These are phyloP conservation scores for Cephalopachus bancanus DNA, from an alignment of 2,797 vertebrate genomes.

Conservation along the genomic window DNA sequence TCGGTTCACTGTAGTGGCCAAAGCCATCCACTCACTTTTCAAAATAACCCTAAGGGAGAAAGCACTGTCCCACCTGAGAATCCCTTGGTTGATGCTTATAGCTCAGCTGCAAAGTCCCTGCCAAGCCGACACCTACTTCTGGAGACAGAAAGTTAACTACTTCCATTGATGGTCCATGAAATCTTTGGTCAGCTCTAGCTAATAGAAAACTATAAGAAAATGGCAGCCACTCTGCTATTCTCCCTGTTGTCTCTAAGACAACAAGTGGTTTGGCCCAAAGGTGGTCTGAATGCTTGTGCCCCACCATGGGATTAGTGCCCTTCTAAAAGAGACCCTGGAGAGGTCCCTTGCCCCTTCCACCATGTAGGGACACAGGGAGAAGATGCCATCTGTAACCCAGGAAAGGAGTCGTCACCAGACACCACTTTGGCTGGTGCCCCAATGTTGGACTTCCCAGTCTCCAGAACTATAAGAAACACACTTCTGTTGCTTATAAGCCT, in stretches of 20 bases:
- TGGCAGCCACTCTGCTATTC: not conserved
- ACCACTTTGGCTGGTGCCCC: not conserved
- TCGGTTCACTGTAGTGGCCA: not conserved
- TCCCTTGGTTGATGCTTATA: not conserved
- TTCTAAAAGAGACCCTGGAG: not conserved
- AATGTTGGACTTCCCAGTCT: not conserved
- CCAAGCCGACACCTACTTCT: not conserved
- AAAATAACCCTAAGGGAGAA: not conserved
- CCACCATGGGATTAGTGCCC: not conserved
- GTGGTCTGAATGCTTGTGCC: not conserved
- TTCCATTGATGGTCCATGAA: not conserved
- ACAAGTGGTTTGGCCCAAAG: not conserved
- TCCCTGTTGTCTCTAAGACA: not conserved
- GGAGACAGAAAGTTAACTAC: not conserved
- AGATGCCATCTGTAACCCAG: not conserved
- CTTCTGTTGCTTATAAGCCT: not conserved
- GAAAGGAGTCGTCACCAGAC: not conserved
- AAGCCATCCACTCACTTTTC: not conserved
- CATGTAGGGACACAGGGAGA: not conserved
- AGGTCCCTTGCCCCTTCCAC: not conserved
- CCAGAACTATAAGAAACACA: not conserved
- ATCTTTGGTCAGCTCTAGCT: not conserved
- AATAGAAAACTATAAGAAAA: slow-evolving; percentile 1
- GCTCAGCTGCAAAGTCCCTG: not conserved
- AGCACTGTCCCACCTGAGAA: not conserved